Evolutionary conservation across 2,113 vertebrate genomes (phyloP), one percentile per base, ranked within the genome.

Genomic region (Stegastes partitus): DNA sequence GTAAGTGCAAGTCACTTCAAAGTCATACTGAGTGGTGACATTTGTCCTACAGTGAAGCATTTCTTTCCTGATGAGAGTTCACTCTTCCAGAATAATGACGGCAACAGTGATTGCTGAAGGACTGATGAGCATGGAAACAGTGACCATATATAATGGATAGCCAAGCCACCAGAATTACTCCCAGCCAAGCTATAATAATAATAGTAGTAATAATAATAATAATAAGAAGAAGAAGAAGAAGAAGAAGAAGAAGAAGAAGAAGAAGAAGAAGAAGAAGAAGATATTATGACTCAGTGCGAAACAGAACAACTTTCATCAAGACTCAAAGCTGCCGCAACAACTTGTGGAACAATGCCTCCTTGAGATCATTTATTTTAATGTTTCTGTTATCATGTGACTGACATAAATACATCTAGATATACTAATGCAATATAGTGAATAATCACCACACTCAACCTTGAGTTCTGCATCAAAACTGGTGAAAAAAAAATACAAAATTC

Each of bases 51-150:
- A 26, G 34, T 51, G 54, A 61, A 71, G 61, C 34, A 53, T 68
- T 37, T 73, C 51, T 50, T 26, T 50, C 66, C 56, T 45, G 54
- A 62, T 71, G 55, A 74, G 66, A 61, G 25, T 26, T 74, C 12
- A 71, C 15, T 71, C 31, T 45, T 61, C 25, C 74, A 71, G 54
- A 56, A 65, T 56, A 25, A 53, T 50, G 25, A 44, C 37, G 56
- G 39, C 34, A n/a, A n/a, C 15, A 1, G 39, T 8, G 10, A 15
- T 59, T 7, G 5, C 21, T 50, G 23, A 54, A 6, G 50, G 37
- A 49, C 16, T n/a, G 14, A 19, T 74, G 71, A 55, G 37, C 51
- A 9, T 45, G 2, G 25, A 42, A 44, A 54, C 22, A 26, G 5
- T 31, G 19, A 55, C 50, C 31, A 16, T 18, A 4, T 15, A 42